These are phyloP conservation scores for Hyles euphorbiae DNA, from an alignment of 1,140 invertebrate species.

Conservation along the genomic window DNA sequence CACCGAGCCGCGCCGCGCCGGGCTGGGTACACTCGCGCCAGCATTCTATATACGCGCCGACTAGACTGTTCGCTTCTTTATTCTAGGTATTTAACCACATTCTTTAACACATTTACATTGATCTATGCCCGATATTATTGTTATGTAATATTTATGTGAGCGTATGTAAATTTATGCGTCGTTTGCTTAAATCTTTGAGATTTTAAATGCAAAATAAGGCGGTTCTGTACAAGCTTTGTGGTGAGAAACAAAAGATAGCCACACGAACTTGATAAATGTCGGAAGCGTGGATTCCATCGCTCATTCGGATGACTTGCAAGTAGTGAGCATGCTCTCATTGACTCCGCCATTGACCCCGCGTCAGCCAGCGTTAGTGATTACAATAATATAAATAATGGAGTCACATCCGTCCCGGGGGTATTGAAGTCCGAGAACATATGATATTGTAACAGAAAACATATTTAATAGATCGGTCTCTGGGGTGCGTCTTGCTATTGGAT, in stretches of 20 bases:
- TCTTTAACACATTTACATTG: too few species aligned
- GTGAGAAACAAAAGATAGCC: constrained; percentile 33
- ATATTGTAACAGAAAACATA: constrained; percentile 36
- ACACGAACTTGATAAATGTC: constrained; percentile 44
- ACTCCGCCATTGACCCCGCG: constrained; percentile 66
- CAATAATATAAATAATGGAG: constrained; percentile 64
- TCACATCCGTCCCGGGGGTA: constrained; percentile 52
- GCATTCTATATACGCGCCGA: too few species aligned
- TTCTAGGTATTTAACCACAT: too few species aligned
- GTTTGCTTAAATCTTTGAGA: constrained; percentile 1
- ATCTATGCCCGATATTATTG: too few species aligned
- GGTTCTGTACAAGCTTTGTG: constrained; percentile 4
- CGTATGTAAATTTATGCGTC: too few species aligned
- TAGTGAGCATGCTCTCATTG: constrained; percentile 65
- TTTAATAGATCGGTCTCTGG: constrained; percentile 43
- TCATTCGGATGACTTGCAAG: constrained; percentile 65
- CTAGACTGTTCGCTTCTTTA: too few species aligned
- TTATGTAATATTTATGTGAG: too few species aligned
- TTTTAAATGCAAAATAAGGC: not conserved
- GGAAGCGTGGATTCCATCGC: constrained; percentile 63
- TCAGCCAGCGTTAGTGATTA: constrained; percentile 41
- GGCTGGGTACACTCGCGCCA: too few species aligned
- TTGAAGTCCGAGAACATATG: constrained; percentile 31
- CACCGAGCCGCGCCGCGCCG: too few species aligned
- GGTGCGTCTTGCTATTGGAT: constrained; percentile 4